Evolutionary conservation across 2,797 vertebrate genomes (phyloP).

Genomic region (Ceryle rudis): DNA sequence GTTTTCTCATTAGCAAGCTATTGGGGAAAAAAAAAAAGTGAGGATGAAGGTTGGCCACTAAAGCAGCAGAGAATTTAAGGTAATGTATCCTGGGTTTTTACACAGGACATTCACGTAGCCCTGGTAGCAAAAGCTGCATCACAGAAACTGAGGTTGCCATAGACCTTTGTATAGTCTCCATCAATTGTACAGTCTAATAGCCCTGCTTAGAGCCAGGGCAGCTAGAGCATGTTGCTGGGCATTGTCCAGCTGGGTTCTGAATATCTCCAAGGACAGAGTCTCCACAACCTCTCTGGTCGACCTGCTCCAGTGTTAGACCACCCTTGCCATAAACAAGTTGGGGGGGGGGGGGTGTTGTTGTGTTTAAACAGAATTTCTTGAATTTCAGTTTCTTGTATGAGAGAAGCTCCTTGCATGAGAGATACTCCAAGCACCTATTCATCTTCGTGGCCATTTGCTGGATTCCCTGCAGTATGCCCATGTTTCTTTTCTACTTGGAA

Average conservation of each 20-base stretch:
- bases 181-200: not conserved
- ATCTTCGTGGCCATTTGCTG: not conserved
- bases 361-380: not conserved
- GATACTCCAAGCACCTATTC: not conserved
- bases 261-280: fast-evolving
- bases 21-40: constrained; percentile 9
- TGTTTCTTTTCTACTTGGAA: not conserved
- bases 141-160: not conserved
- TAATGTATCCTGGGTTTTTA: not conserved
- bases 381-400: not conserved
- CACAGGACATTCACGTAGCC: not conserved
- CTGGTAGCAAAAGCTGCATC: not conserved
- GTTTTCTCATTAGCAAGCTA: constrained; percentile 22
- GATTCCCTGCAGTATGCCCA: not conserved
- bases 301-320: not conserved
- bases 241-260: not conserved
- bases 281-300: fast-evolving
- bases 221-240: not conserved
- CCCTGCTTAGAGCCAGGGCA: not conserved
- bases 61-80: constrained; percentile 2
- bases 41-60: not conserved
- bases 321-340: not conserved
- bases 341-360: not conserved
- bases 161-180: not conserved
- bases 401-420: not conserved